phyloP scores from a whole-genome alignment of 2,797 vertebrate genomes.

The Uromys caudimaculatus region DNA sequence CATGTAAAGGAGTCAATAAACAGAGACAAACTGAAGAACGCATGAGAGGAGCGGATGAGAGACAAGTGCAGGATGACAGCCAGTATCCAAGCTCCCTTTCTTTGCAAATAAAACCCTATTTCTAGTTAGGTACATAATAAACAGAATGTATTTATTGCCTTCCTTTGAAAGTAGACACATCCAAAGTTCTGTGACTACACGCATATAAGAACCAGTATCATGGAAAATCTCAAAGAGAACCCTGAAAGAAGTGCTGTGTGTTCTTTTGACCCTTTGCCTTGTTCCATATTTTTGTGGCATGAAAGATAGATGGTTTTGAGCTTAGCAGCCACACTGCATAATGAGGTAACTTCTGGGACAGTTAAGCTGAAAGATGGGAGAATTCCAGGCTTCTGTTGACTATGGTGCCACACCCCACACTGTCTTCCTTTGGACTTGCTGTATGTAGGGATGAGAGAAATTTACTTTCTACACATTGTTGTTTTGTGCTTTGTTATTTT shows the following conservation, averaged over 20 bases:
- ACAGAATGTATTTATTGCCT: neutral
- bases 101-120: neutral
- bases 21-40: neutral
- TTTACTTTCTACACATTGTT: neutral
- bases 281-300: neutral
- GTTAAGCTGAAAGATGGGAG: constrained; percentile 12
- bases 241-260: neutral
- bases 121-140: neutral
- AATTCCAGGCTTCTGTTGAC: neutral
- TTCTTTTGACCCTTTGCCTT: neutral
- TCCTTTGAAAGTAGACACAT: neutral
- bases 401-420: neutral
- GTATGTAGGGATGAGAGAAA: neutral
- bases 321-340: neutral
- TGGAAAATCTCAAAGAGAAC: neutral
- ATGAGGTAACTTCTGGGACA: neutral
- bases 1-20: neutral
- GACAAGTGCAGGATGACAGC: neutral
- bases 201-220: neutral
- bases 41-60: neutral
- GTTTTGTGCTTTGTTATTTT: neutral
- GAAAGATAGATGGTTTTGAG: neutral
- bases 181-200: neutral
- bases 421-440: neutral
- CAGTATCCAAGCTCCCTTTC: neutral